Percentiles rank a stretch among this genome's conserved stretches.
These are phyloP conservation scores for Rotaria magnacalcarata DNA, from an alignment of 2,888 invertebrate genomes.

Conservation along the genomic window DNA sequence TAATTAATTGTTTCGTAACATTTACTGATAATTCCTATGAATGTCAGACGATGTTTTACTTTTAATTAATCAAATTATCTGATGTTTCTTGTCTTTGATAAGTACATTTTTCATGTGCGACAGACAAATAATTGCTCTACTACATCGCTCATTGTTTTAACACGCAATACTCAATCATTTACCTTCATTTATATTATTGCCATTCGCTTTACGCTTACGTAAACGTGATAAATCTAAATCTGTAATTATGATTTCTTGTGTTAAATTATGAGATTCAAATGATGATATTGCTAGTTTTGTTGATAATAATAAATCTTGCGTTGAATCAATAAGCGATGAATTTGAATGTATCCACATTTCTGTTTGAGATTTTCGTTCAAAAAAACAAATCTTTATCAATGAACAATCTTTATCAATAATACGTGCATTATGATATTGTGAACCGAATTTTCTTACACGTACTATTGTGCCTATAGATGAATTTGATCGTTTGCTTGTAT, in stretches of 20 bases:
- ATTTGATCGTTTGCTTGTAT: background rate
- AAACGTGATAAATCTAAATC: background rate
- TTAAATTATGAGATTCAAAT: background rate
- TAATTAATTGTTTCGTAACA: background rate
- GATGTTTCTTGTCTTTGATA: background rate
- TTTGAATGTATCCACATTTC: conserved; percentile 14
- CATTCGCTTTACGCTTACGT: background rate
- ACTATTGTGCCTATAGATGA: background rate
- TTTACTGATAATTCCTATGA: background rate
- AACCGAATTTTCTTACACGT: background rate
- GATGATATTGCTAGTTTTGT: background rate
- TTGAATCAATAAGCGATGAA: background rate
- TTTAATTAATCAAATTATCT: background rate
- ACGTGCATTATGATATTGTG: conserved; percentile 11
- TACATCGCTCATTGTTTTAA: background rate
- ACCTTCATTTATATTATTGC: background rate
- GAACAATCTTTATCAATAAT: conserved; percentile 31
- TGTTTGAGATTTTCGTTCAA: conserved; percentile 25
- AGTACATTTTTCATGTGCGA: background rate
- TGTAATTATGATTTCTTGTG: background rate
- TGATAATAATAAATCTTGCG: background rate
- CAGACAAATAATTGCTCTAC: background rate
- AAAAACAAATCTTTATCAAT: background rate
- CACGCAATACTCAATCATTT: background rate
- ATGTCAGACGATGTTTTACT: background rate